phyloP scores from a whole-genome alignment of 1,140 invertebrate genomes.

The Adoxophyes honmai region DNA sequence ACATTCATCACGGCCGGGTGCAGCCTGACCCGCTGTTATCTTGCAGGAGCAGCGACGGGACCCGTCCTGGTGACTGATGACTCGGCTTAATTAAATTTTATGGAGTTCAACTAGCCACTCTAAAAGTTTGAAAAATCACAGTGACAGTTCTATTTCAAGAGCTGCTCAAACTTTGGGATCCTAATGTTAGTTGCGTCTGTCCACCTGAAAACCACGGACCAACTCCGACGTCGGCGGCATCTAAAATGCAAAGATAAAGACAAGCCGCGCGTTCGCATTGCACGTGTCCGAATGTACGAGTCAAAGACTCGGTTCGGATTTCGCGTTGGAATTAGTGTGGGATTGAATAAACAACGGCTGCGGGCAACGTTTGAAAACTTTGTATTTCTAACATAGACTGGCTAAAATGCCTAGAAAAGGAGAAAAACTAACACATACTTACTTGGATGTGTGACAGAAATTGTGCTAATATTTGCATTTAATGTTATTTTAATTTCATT shows the following conservation, averaged over 20 bases:
- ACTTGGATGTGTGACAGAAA: too few relatives aligned
- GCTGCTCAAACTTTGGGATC: conserved; percentile 18
- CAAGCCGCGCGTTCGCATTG: conserved; percentile 33
- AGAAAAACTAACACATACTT: too few relatives aligned
- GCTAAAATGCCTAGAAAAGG: too few relatives aligned
- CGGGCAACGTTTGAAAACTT: conserved; percentile 8
- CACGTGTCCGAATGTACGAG: conserved; percentile 35
- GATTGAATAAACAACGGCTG: conserved; percentile 6
- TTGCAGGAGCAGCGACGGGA: conserved; percentile 59
- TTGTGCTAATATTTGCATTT: too few relatives aligned
- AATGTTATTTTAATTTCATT: too few relatives aligned
- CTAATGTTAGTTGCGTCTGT: conserved; percentile 28
- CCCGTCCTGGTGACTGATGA: conserved; percentile 68
- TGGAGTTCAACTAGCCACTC: conserved; percentile 33
- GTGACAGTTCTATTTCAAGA: conserved; percentile 13
- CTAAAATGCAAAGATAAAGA: conserved; percentile 59
- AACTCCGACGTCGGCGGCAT: conserved; percentile 51
- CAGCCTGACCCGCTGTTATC: conserved; percentile 72
- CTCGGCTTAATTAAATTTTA: conserved; percentile 73
- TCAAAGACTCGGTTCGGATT: conserved; percentile 13
- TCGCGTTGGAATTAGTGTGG: conserved; percentile 9
- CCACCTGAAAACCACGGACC: conserved; percentile 31
- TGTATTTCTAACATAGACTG: background rate
- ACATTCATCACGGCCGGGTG: conserved; percentile 66
- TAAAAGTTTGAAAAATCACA: conserved; percentile 13